Evolutionary conservation across 1,140 invertebrate species (phyloP).

Genomic region (Polypedilum pembai): DNA sequence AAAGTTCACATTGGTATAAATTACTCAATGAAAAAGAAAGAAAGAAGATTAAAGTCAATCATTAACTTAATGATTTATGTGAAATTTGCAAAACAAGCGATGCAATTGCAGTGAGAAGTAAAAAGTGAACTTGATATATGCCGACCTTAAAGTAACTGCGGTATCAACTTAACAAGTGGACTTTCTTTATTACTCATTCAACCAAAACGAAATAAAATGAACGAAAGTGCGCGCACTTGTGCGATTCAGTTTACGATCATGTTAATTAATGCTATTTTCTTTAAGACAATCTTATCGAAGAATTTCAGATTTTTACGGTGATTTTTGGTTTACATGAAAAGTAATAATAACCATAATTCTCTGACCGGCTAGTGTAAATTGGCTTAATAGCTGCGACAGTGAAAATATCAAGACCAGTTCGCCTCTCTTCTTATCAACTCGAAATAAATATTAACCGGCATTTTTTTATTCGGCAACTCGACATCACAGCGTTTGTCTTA

Average conservation of each 20-base stretch:
- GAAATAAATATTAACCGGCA: slow-evolving; percentile 1
- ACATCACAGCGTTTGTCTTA: not conserved
- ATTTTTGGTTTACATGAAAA: not conserved
- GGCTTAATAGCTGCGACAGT: no score
- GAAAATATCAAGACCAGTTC: no score
- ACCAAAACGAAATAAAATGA: not conserved
- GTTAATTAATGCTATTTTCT: not conserved
- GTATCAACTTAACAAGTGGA: not conserved
- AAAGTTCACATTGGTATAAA: not conserved
- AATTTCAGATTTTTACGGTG: not conserved
- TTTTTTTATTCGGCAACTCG: not conserved
- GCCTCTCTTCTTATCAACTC: not conserved
- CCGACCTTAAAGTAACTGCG: not conserved
- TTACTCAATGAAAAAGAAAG: not conserved
- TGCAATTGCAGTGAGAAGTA: not conserved
- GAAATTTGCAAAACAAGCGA: slow-evolving; percentile 7
- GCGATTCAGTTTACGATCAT: slow-evolving; percentile 6
- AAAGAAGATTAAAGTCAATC: not conserved
- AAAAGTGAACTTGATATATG: not conserved
- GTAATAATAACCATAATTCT: no score
- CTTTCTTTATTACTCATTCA: slow-evolving; percentile 1
- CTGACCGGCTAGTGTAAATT: no score
- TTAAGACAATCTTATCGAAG: not conserved
- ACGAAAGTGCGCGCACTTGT: not conserved
- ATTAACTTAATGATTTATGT: slow-evolving; percentile 17